A percentile compares a stretch with the other conserved stretches of the same genome.
Evolutionary conservation across 2,113 vertebrate species (phyloP).

Genomic region (Paradisaea rubra): DNA sequence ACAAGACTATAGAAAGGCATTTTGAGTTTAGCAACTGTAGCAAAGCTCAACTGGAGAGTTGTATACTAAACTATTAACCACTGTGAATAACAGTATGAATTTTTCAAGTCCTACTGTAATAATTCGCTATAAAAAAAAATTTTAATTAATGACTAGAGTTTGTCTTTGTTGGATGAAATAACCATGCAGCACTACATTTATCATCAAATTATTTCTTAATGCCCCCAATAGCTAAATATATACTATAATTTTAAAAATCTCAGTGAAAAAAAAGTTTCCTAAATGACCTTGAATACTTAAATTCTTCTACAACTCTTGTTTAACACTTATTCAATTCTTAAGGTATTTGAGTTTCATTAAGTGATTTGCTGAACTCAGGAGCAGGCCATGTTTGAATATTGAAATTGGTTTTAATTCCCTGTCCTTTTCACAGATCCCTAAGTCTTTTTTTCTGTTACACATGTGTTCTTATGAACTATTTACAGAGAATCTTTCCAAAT

Average conservation of each 20-base stretch:
- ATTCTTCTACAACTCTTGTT: background rate
- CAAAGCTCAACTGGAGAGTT: background rate
- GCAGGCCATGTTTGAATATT: background rate
- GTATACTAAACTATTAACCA: background rate
- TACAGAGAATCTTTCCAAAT: background rate
- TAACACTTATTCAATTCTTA: background rate
- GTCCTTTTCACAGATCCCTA: background rate
- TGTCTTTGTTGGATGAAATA: background rate
- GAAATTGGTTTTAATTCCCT: background rate
- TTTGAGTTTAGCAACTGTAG: background rate
- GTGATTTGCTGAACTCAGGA: background rate
- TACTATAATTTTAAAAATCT: background rate
- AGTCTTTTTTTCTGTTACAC: background rate
- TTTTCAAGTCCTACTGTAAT: background rate
- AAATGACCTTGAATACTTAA: background rate
- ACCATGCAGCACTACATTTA: background rate
- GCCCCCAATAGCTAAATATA: fast-evolving
- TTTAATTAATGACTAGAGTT: background rate
- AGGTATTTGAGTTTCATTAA: background rate
- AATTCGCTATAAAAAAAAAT: background rate
- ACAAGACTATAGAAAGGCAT: background rate
- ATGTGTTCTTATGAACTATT: background rate
- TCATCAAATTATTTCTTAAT: background rate
- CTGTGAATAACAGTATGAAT: background rate
- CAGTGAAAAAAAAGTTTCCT: background rate